These are phyloP conservation scores for Tetragnatha versicolor DNA, from an alignment of 1,140 invertebrate species.

Conservation along the genomic window DNA sequence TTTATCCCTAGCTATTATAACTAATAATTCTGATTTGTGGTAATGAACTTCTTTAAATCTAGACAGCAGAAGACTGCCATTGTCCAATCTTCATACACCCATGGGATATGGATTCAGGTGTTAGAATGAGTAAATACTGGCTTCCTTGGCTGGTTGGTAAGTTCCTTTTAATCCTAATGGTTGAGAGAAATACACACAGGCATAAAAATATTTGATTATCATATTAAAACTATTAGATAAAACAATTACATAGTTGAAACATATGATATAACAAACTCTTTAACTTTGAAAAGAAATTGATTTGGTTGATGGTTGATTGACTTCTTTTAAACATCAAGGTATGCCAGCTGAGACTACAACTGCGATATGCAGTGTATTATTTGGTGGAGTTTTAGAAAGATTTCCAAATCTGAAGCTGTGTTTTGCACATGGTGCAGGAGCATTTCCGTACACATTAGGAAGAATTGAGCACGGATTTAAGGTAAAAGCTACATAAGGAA, in stretches of 20 bases:
- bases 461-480: slow-evolving; percentile 67
- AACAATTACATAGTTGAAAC: too few relatives aligned
- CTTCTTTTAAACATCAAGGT: too few relatives aligned
- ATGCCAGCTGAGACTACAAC: slow-evolving; percentile 72
- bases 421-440: slow-evolving; percentile 72
- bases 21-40: too few relatives aligned
- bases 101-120: slow-evolving; percentile 70
- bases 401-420: slow-evolving; percentile 67
- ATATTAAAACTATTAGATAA: too few relatives aligned
- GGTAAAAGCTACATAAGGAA: slow-evolving; percentile 51
- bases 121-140: slow-evolving; percentile 70
- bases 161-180: too few relatives aligned
- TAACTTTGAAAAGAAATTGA: too few relatives aligned
- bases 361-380: slow-evolving; percentile 69
- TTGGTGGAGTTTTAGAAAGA: slow-evolving; percentile 70
- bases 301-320: too few relatives aligned
- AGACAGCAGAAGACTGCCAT: slow-evolving; percentile 68
- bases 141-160: slow-evolving; percentile 72
- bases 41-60: too few relatives aligned
- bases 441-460: slow-evolving; percentile 70
- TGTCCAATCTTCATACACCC: slow-evolving; percentile 71
- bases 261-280: too few relatives aligned
- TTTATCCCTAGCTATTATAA: too few relatives aligned
- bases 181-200: too few relatives aligned
- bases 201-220: too few relatives aligned